phyloP scores from a whole-genome alignment of 1,140 invertebrate genomes.

The Pachyrhynchus sulphureomaculatus region DNA sequence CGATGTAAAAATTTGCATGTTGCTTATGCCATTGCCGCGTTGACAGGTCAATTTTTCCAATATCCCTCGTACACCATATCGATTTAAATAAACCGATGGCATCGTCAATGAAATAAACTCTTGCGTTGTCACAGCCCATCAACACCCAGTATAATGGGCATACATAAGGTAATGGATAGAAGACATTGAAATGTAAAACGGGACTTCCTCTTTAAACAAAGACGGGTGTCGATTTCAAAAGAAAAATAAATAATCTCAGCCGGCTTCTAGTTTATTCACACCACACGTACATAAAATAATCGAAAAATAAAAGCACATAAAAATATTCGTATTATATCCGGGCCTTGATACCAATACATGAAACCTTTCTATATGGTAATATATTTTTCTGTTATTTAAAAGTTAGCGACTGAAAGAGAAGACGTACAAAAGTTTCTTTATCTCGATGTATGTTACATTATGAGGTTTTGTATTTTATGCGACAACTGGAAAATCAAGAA shows the following conservation, averaged over 20 bases:
- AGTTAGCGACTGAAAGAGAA: conserved; percentile 18
- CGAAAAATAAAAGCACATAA: conserved; percentile 23
- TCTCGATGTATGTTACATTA: conserved; percentile 15
- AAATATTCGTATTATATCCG: conserved; percentile 19
- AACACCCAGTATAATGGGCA: conserved; percentile 12
- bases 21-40: too few species aligned
- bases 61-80: too few species aligned
- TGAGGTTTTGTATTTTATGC: too few species aligned
- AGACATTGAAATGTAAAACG: conserved; percentile 24
- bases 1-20: too few species aligned
- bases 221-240: conserved; percentile 27
- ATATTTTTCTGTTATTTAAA: conserved; percentile 25
- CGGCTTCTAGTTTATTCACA: conserved; percentile 16
- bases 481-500: too few species aligned
- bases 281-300: conserved; percentile 7
- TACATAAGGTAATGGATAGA: conserved; percentile 2
- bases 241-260: conserved; percentile 16
- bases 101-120: not conserved
- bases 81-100: too few species aligned
- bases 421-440: conserved; percentile 25
- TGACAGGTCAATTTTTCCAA: too few species aligned
- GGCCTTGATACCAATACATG: conserved; percentile 26
- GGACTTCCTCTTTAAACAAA: conserved; percentile 28
- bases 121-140: not conserved
- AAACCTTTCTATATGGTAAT: conserved; percentile 31